Evolutionary conservation across 1,140 invertebrate genomes (phyloP).

Genomic region (Potamilus streckersoni): DNA sequence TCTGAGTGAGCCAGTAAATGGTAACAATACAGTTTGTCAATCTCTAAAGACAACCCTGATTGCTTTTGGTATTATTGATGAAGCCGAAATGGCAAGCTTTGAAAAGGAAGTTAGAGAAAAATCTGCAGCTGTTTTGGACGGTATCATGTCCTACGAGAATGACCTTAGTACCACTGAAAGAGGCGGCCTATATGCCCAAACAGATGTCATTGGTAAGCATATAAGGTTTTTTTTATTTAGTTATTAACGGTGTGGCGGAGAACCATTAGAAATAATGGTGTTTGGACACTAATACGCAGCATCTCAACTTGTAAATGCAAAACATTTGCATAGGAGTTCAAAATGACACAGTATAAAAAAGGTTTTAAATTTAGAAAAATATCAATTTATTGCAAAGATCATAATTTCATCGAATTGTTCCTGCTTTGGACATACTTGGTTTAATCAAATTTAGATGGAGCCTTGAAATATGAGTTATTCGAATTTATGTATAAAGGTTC

Average conservation of each 20-base stretch:
- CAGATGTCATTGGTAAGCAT: constrained; percentile 48
- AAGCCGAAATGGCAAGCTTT: constrained; percentile 8
- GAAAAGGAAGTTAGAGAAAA: constrained; percentile 1
- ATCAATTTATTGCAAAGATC: no score
- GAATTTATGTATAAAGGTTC: no score
- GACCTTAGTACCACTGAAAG: constrained; percentile 27
- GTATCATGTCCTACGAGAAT: constrained; percentile 34
- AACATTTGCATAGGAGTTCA: neutral
- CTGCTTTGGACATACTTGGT: no score
- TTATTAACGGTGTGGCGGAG: no score
- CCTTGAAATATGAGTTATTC: no score
- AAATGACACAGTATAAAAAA: neutral
- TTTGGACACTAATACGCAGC: neutral
- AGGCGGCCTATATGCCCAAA: constrained; percentile 39
- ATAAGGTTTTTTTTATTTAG: constrained; percentile 30
- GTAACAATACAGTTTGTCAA: constrained; percentile 36
- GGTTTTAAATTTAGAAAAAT: neutral
- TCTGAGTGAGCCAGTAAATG: constrained; percentile 35
- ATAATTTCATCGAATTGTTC: no score
- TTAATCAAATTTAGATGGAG: no score
- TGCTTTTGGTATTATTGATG: constrained; percentile 16
- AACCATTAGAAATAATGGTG: neutral
- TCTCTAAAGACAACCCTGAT: constrained; percentile 40
- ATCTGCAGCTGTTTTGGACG: constrained; percentile 29
- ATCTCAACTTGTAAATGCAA: neutral